phyloP scores from a whole-genome alignment of 2,797 vertebrate species.

The Schizothorax lantsangensis region DNA sequence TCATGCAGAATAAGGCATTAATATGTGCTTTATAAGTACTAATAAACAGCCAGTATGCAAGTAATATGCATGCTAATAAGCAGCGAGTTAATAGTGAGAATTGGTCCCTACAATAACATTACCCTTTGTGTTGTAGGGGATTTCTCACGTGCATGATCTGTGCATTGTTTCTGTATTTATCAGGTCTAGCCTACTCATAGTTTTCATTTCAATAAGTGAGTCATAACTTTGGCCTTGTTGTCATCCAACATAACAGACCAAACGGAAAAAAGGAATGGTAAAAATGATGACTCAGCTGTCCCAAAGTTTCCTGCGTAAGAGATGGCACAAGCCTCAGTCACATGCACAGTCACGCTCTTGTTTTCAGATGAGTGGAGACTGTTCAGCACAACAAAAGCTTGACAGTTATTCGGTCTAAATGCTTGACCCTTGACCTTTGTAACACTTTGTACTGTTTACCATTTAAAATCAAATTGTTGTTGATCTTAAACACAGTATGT shows the following conservation, averaged over 20 bases:
- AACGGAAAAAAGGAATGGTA: not conserved
- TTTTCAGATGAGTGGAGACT: not conserved
- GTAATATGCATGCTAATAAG: not conserved
- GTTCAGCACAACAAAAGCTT: not conserved
- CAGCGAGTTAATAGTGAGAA: not conserved
- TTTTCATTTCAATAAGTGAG: not conserved
- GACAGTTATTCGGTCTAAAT: not conserved
- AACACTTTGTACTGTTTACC: not conserved
- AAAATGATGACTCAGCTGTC: not conserved
- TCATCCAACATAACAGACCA: not conserved
- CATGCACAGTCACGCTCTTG: conserved; percentile 22
- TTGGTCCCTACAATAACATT: not conserved
- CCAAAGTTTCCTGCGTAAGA: not conserved
- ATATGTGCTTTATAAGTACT: not conserved
- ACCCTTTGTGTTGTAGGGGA: not conserved
- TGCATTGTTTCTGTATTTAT: not conserved
- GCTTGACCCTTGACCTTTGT: not conserved
- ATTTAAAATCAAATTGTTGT: not conserved
- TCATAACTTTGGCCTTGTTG: not conserved
- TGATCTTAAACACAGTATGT: not conserved
- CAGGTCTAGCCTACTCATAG: not conserved
- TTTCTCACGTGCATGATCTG: not conserved
- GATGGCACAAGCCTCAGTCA: conserved; percentile 4
- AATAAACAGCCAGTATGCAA: not conserved
- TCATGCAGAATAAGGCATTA: not conserved